Conservation (phyloP, 2,113 vertebrate species). For the Marmota monax region DNA sequence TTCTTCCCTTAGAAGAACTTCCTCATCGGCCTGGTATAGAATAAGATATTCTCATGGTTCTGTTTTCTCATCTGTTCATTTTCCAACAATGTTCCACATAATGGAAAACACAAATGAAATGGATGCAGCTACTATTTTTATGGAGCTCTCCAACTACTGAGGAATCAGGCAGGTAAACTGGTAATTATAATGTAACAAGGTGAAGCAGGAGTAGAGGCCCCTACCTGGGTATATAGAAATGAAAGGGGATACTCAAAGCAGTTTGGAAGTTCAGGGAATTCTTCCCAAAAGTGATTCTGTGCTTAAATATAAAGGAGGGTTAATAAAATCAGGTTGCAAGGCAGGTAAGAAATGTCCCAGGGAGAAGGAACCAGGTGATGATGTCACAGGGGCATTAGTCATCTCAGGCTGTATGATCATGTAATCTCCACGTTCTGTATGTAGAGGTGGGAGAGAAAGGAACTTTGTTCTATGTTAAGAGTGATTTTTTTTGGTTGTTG, state of each 20-base stretch:
- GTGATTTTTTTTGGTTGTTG: background rate
- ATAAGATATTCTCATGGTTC: background rate
- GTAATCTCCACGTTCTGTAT: background rate
- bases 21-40: background rate
- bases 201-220: background rate
- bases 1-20: background rate
- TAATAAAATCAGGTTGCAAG: constrained; percentile 47
- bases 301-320: background rate
- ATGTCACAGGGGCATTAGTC: background rate
- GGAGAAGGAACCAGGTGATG: background rate
- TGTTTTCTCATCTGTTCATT: background rate
- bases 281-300: constrained; percentile 8
- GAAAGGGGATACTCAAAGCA: background rate
- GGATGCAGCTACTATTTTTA: background rate
- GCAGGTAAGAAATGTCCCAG: background rate
- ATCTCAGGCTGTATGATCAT: background rate
- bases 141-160: background rate
- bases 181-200: background rate
- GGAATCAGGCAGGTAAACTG: background rate
- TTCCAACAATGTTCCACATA: background rate
- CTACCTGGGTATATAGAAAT: background rate
- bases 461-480: background rate
- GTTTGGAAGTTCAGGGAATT: background rate
- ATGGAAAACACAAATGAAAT: background rate
- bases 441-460: background rate